Conservation (phyloP, 2,888 invertebrate species). For the Cantharis nigra region DNA sequence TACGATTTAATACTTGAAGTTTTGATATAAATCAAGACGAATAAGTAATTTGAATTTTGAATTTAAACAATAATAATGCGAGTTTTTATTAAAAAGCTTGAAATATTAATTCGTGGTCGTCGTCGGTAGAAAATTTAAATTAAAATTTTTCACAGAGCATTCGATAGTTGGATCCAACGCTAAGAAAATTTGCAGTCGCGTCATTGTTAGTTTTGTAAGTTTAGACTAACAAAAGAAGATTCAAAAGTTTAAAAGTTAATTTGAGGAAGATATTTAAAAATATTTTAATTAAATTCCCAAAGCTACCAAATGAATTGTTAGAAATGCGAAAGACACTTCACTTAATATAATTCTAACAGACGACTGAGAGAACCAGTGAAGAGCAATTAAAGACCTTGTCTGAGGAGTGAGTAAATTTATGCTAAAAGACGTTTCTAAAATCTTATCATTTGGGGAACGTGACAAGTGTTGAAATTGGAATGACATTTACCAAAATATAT, state of each 20-base stretch:
- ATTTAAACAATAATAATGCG: not conserved
- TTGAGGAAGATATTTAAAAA: not conserved
- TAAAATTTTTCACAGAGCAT: not conserved
- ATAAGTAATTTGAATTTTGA: constrained; percentile 9
- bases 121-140: not conserved
- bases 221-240: not conserved
- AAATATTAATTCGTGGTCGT: not conserved
- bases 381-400: constrained; percentile 12
- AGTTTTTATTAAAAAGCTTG: not conserved
- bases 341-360: constrained; percentile 17
- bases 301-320: constrained; percentile 18
- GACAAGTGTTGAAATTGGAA: constrained; percentile 13
- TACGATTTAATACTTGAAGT: constrained; percentile 32
- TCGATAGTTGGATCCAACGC: not conserved
- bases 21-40: constrained; percentile 32
- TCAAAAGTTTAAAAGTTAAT: not conserved
- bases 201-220: not conserved
- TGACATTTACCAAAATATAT: not conserved
- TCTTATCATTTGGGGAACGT: constrained; percentile 12
- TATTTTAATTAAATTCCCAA: constrained; percentile 3
- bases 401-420: constrained; percentile 17
- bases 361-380: constrained; percentile 14
- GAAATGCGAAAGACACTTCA: constrained; percentile 9
- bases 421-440: constrained; percentile 6
- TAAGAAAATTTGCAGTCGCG: not conserved